Percentiles rank a stretch among this genome's conserved stretches.
phyloP scores from a whole-genome alignment of 2,888 invertebrate species.

The Chaitophorus viminalis region DNA sequence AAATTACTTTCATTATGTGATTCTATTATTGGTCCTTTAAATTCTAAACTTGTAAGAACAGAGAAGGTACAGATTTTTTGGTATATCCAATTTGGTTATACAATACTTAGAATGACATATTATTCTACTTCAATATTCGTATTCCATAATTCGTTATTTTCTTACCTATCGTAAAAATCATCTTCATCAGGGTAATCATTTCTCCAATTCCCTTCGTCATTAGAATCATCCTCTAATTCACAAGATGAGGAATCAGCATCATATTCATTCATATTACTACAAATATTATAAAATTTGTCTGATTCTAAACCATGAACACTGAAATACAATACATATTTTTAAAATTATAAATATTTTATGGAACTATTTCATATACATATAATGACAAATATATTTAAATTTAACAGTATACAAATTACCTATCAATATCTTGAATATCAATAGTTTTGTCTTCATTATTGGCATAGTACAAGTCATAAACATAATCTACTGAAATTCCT shows the following conservation, averaged over 20 bases:
- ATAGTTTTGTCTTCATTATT: slow-evolving; percentile 69
- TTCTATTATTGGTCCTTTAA: background rate
- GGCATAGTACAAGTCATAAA: slow-evolving; percentile 75
- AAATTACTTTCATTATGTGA: background rate
- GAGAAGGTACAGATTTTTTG: too few species aligned
- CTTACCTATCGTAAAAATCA: slow-evolving; percentile 61
- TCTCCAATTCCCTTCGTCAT: slow-evolving; percentile 67
- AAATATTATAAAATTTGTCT: slow-evolving; percentile 67
- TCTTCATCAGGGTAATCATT: slow-evolving; percentile 67
- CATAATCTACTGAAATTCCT: slow-evolving; percentile 68
- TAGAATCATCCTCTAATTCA: slow-evolving; percentile 67
- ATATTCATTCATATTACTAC: slow-evolving; percentile 63
- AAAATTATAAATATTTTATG: background rate
- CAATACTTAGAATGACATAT: too few species aligned
- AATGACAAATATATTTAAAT: background rate
- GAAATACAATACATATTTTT: slow-evolving; percentile 63
- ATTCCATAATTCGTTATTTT: background rate
- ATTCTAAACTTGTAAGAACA: too few species aligned
- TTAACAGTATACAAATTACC: slow-evolving; percentile 65
- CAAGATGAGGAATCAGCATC: slow-evolving; percentile 43
- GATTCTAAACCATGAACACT: slow-evolving; percentile 68
- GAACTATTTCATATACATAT: background rate
- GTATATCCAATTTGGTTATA: background rate
- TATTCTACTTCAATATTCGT: too few species aligned
- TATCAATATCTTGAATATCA: slow-evolving; percentile 68